phyloP scores from a whole-genome alignment of 2,797 vertebrate genomes.

The Synaphobranchus kaupii region DNA sequence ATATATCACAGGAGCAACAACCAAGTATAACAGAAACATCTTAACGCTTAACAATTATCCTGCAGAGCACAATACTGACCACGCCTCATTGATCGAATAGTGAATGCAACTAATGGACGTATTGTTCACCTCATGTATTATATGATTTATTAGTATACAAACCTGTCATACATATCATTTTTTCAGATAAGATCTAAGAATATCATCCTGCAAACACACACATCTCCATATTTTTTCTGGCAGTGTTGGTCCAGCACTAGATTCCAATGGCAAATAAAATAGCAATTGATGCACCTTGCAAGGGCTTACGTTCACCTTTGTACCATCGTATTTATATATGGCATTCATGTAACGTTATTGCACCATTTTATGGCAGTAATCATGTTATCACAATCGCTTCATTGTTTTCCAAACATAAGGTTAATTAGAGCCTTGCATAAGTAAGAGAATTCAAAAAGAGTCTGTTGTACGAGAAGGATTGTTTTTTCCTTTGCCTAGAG shows the following conservation, averaged over 20 bases:
- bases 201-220: not conserved
- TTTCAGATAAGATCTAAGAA: not conserved
- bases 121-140: not conserved
- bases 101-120: too few relatives aligned
- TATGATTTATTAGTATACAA: too few relatives aligned
- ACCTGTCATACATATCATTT: not conserved
- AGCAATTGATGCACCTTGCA: not conserved
- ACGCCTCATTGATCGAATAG: not conserved
- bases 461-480: not conserved
- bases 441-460: not conserved
- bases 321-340: not conserved
- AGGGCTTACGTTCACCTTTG: not conserved
- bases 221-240: not conserved
- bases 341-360: not conserved
- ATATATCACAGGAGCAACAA: not conserved
- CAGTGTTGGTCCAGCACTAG: not conserved
- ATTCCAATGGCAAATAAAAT: not conserved
- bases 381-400: not conserved
- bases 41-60: not conserved
- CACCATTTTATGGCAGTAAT: conserved; percentile 11
- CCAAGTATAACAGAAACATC: not conserved
- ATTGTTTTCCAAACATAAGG: not conserved
- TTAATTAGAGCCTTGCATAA: not conserved
- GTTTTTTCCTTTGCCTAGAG: not conserved
- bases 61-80: not conserved